These are phyloP conservation scores for Ctenoplectra terminalis DNA, from an alignment of 1,140 invertebrate species.

Conservation along the genomic window DNA sequence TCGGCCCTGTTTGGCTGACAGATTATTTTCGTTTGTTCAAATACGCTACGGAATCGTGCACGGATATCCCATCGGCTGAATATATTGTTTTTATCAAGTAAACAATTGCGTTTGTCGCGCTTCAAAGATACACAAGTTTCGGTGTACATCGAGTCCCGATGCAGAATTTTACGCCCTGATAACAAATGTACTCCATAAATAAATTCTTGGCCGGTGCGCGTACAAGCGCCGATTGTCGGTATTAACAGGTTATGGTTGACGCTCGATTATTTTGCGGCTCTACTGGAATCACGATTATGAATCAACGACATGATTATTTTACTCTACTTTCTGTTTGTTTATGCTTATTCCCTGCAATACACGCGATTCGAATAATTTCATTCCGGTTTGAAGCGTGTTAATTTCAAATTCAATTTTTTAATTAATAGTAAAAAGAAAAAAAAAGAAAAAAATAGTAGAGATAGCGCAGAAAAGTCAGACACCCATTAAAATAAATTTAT, in stretches of 20 bases:
- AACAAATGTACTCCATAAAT: constrained; percentile 79
- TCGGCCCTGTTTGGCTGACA: not conserved
- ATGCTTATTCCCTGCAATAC: not conserved
- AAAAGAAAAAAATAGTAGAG: no score
- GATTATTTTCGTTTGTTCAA: constrained; percentile 42
- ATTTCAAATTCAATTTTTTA: no score
- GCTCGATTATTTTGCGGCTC: constrained; percentile 3
- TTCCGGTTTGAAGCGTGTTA: no score
- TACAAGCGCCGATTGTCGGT: not conserved
- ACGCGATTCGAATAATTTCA: no score
- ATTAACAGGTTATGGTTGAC: constrained; percentile 48
- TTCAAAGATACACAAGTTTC: not conserved
- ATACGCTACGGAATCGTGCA: not conserved
- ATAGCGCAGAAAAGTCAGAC: no score
- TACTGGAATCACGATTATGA: not conserved
- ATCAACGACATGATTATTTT: not conserved
- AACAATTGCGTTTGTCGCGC: not conserved
- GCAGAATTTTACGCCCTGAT: constrained; percentile 73
- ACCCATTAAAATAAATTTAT: no score
- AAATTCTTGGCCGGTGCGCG: constrained; percentile 63
- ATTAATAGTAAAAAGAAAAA: no score
- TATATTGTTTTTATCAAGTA: constrained; percentile 39
- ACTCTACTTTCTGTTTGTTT: not conserved
- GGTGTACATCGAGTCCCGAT: not conserved
- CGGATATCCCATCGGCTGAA: not conserved